Percentiles rank a stretch among this genome's conserved stretches.
phyloP scores from a whole-genome alignment of 1,140 invertebrate genomes.

The Campoletis sonorensis region DNA sequence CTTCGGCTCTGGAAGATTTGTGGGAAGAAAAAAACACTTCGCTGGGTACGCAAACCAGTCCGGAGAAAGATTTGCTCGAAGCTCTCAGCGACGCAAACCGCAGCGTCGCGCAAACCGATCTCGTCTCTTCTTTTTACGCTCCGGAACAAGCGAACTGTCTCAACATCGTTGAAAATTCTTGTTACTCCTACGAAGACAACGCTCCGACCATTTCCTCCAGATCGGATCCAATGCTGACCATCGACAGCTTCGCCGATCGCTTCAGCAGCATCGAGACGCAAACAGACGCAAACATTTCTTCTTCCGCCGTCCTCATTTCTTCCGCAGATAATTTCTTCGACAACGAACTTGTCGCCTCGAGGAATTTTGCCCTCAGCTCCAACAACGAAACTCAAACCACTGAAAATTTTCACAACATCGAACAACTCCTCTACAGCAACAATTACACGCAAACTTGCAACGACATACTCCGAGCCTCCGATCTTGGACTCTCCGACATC shows the following conservation, averaged over 20 bases:
- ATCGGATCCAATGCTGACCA: slow-evolving; percentile 72
- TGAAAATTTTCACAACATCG: slow-evolving; percentile 72
- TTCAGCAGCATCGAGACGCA: slow-evolving; percentile 79
- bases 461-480: slow-evolving; percentile 75
- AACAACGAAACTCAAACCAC: slow-evolving; percentile 77
- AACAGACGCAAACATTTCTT: slow-evolving; percentile 77
- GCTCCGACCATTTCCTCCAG: slow-evolving; percentile 55
- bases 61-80: slow-evolving; percentile 68
- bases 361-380: slow-evolving; percentile 69
- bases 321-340: slow-evolving; percentile 66
- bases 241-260: slow-evolving; percentile 67
- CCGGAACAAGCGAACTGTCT: slow-evolving; percentile 41
- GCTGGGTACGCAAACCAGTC: slow-evolving; percentile 74
- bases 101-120: slow-evolving; percentile 66
- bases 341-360: slow-evolving; percentile 38
- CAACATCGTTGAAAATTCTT: slow-evolving; percentile 42
- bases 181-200: slow-evolving; percentile 52
- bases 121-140: slow-evolving; percentile 63
- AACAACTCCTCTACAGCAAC: slow-evolving; percentile 76
- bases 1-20: slow-evolving; percentile 69
- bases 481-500: slow-evolving; percentile 78
- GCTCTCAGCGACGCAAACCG: slow-evolving; percentile 68
- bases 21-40: slow-evolving; percentile 72
- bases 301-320: too few species aligned
- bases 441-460: slow-evolving; percentile 81